Conservation (phyloP, 92 coral and sea anemone genomes). For the Parazoanthus atlanticus region DNA sequence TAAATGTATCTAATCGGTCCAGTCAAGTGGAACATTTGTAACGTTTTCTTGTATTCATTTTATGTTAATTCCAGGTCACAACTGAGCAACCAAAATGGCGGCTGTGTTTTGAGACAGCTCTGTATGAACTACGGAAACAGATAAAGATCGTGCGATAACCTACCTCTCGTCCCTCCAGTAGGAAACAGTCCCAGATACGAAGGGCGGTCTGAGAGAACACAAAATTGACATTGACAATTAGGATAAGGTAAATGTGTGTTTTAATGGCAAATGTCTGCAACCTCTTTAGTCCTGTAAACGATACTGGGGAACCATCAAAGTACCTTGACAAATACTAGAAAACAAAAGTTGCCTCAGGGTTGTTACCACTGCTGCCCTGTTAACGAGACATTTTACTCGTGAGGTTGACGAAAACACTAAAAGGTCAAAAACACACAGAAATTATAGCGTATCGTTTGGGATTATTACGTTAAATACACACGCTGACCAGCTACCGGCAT, state of each 20-base stretch:
- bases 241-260: not conserved
- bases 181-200: constrained; percentile 86
- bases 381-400: not conserved
- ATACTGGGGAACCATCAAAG: too few relatives aligned
- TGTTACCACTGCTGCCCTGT: too few relatives aligned
- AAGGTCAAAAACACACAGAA: too few relatives aligned
- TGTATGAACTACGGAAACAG: not conserved
- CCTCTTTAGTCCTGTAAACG: not conserved
- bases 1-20: not conserved
- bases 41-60: not conserved
- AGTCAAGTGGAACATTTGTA: not conserved
- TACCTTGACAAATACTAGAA: too few relatives aligned
- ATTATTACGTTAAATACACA: too few relatives aligned
- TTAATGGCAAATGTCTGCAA: not conserved
- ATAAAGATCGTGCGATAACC: not conserved
- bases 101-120: not conserved
- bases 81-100: not conserved
- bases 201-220: constrained; percentile 65
- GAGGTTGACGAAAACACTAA: not conserved
- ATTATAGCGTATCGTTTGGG: too few relatives aligned
- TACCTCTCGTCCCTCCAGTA: constrained; percentile 85
- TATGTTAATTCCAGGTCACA: not conserved
- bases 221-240: not conserved
- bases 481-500: too few relatives aligned
- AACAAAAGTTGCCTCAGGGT: too few relatives aligned